Base-by-base conservation (phyloP, 2,888 invertebrate species). In the Caenorhabditis sp. region DNA sequence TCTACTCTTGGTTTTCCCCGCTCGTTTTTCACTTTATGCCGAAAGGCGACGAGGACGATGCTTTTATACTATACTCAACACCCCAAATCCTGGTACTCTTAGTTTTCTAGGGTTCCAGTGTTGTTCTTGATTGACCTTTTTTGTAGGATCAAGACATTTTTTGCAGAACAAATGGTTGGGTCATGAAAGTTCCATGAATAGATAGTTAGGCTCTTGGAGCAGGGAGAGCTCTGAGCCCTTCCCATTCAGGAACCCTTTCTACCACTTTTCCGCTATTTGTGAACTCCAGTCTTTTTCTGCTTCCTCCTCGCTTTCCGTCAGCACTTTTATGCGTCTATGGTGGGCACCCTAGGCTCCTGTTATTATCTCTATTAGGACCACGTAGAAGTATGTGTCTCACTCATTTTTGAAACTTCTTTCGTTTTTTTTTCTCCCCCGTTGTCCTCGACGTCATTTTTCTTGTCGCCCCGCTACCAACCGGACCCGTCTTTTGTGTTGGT, bases 361-460 rank as follows among this genome's bases (percentile, higher is more conserved):
- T 51, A 68, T 68, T 68, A 68, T 68, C 54, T 68, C 68, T 68
- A 68, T 54, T 68, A 68, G 38, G n/a, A 31, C 54, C 51, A n/a
- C 28, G 22, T 22, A 4, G 22, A 54, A 56, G 22, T 19, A 26
- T 56, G 38, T 51, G 49, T 38, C 22, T 38, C 41, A 44, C 63
- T 41, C 47, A 66, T 51, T 68, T 54, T 68, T 14, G 41, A 38
- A 38, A 24, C n/a, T 38, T 51, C 49, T 66, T 35, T 51, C n/a
- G n/a, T n/a, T n/a, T n/a, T n/a, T n/a, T n/a, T n/a, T n/a, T n/a
- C n/a, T n/a, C n/a, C n/a, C 12, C 28, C 22, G 14, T 22, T 66
- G 66, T 31, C 66, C 54, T 54, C 54, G 38, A 68, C 68, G 68
- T 68, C 68, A 68, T 68, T 68, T 41, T 54, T 54, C 54, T 54